Percentiles rank a stretch among this genome's conserved stretches.
phyloP scores from a whole-genome alignment of 2,888 invertebrate species.

The Eupithecia centaureata region DNA sequence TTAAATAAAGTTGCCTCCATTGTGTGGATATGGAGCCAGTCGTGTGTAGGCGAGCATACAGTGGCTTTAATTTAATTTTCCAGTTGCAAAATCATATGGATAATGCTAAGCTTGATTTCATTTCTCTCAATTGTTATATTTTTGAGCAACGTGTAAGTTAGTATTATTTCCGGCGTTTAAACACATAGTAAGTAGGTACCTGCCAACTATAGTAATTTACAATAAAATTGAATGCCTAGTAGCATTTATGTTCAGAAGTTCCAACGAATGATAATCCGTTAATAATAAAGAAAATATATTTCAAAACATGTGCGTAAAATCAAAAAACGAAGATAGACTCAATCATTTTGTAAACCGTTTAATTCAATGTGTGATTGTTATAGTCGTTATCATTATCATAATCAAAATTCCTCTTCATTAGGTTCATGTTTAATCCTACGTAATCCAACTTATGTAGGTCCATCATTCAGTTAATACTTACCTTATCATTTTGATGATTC shows the following conservation, averaged over 20 bases:
- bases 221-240: too few species aligned
- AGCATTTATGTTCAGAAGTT: too few species aligned
- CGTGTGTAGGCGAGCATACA: conserved; percentile 16
- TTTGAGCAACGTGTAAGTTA: background rate
- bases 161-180: background rate
- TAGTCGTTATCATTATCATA: background rate
- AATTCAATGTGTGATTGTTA: too few species aligned
- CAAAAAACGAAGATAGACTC: too few species aligned
- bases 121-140: background rate
- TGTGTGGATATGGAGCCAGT: conserved; percentile 24
- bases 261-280: too few species aligned
- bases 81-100: conserved; percentile 1
- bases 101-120: conserved; percentile 8
- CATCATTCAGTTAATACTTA: background rate
- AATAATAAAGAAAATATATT: too few species aligned
- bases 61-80: conserved; percentile 11
- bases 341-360: too few species aligned
- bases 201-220: too few species aligned
- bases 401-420: too few species aligned
- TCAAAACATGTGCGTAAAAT: too few species aligned
- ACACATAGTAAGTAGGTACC: background rate
- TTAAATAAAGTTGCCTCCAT: conserved; percentile 48
- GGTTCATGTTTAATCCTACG: background rate
- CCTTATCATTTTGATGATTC: conserved; percentile 48
- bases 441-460: too few species aligned